These are phyloP conservation scores for Cepaea nemoralis DNA, from an alignment of 1,140 invertebrate species.

Conservation along the genomic window DNA sequence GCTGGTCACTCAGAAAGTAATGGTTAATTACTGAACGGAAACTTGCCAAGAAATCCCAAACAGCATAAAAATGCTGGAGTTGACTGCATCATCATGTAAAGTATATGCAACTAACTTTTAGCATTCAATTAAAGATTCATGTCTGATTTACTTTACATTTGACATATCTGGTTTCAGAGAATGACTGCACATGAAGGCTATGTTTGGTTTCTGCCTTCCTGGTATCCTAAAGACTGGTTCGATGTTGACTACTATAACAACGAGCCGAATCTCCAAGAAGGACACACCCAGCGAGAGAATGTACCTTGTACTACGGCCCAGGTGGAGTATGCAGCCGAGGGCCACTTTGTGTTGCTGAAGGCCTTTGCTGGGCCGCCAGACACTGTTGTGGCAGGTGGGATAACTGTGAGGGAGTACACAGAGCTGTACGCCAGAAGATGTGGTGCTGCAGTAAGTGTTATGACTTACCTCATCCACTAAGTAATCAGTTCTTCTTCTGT, in stretches of 20 bases:
- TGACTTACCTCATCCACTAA: not conserved
- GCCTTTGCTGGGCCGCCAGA: slow-evolving; percentile 76
- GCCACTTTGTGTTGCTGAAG: slow-evolving; percentile 82
- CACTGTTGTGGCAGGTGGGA: slow-evolving; percentile 57
- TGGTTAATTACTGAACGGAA: too few species aligned
- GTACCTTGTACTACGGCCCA: slow-evolving; percentile 78
- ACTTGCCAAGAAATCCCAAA: too few species aligned
- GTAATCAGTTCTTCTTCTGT: not conserved
- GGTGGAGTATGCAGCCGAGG: slow-evolving; percentile 81
- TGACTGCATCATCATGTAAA: too few species aligned
- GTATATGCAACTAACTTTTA: too few species aligned
- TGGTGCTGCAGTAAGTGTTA: slow-evolving; percentile 57
- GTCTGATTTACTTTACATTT: not conserved
- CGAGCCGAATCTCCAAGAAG: slow-evolving; percentile 63
- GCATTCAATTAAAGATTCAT: not conserved
- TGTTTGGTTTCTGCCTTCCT: slow-evolving; percentile 86
- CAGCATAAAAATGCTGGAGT: too few species aligned
- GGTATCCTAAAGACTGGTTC: slow-evolving; percentile 80
- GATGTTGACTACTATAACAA: slow-evolving; percentile 77
- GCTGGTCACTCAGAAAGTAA: too few species aligned
- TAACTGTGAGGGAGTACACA: slow-evolving; percentile 70
- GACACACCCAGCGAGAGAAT: slow-evolving; percentile 41
- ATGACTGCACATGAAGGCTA: slow-evolving; percentile 81
- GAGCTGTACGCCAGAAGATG: slow-evolving; percentile 63
- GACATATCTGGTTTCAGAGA: slow-evolving; percentile 57